Evolutionary conservation across 2,797 vertebrate genomes (phyloP).

Genomic region (Kryptolebias ocellatus): DNA sequence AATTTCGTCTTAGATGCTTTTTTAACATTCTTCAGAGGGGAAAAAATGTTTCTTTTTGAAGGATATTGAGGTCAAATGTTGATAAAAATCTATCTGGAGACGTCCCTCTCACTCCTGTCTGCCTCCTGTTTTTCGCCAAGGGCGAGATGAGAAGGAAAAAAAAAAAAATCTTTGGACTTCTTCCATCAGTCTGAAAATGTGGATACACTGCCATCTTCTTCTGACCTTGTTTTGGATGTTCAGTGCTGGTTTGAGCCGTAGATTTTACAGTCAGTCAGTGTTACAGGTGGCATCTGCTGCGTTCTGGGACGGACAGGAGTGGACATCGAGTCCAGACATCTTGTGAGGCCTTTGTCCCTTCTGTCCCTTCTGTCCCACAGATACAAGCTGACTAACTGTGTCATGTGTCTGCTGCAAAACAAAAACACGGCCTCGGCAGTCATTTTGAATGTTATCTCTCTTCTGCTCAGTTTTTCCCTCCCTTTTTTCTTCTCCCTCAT

Average conservation of each 20-base stretch:
- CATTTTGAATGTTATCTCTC: conserved; percentile 4
- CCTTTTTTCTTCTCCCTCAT: conserved; percentile 23
- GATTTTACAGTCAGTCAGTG: neutral
- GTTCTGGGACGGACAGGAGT: conserved; percentile 13
- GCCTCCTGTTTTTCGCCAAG: conserved; percentile 32
- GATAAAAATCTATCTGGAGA: conserved; percentile 57
- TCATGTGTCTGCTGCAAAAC: neutral
- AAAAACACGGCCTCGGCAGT: neutral
- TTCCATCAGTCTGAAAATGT: neutral
- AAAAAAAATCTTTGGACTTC: conserved; percentile 20
- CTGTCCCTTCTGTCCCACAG: conserved; percentile 1
- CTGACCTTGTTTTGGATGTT: neutral
- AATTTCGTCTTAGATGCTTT: conserved; percentile 11
- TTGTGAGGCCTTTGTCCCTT: conserved; percentile 15
- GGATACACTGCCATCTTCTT: neutral
- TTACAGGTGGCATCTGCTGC: conserved; percentile 14
- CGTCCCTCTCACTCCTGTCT: conserved; percentile 37
- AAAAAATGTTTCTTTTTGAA: conserved; percentile 44
- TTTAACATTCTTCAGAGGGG: conserved; percentile 21
- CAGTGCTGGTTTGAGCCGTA: neutral
- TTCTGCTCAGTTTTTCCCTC: conserved; percentile 23
- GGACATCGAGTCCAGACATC: conserved; percentile 18
- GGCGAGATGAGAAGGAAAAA: conserved; percentile 12
- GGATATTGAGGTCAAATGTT: conserved; percentile 41
- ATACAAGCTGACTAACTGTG: conserved; percentile 1